phyloP scores from a whole-genome alignment of 2,888 invertebrate species.

The Eristalis pertinax region DNA sequence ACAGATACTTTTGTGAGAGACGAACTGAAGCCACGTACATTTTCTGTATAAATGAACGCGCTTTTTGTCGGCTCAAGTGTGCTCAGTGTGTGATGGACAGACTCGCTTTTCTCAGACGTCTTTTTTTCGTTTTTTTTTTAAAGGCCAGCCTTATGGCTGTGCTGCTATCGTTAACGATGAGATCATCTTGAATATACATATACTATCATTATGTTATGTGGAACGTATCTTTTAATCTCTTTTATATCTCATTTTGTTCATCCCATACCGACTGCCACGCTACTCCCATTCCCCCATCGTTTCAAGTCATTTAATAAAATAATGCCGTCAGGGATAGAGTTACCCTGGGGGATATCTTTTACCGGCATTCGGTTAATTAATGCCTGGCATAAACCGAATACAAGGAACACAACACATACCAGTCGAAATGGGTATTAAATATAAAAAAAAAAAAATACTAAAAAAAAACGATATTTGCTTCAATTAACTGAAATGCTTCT shows the following conservation, averaged over 20 bases:
- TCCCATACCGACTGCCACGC: conserved; percentile 9
- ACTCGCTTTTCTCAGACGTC: conserved; percentile 49
- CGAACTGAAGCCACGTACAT: conserved; percentile 45
- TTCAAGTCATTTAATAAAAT: conserved; percentile 56
- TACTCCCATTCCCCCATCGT: conserved; percentile 16
- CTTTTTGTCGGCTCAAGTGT: conserved; percentile 59
- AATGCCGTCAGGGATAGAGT: conserved; percentile 56
- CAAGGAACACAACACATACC: neutral
- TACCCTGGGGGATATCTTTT: conserved; percentile 68
- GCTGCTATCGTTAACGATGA: conserved; percentile 43
- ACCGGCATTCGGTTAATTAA: conserved; percentile 71
- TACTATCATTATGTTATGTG: conserved; percentile 34
- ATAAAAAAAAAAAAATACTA: conserved; percentile 6
- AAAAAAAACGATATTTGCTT: conserved; percentile 33
- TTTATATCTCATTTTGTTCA: conserved; percentile 21
- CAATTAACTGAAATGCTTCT: conserved; percentile 70
- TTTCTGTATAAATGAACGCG: conserved; percentile 48
- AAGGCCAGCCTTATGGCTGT: conserved; percentile 62
- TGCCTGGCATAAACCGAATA: conserved; percentile 4
- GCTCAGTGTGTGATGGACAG: neutral
- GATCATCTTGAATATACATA: conserved; percentile 44
- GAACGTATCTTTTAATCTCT: neutral
- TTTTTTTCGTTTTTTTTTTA: conserved; percentile 14
- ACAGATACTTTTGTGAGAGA: conserved; percentile 68
- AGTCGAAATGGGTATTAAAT: conserved; percentile 17